These are phyloP conservation scores for Netelia inedita DNA, from an alignment of 2,888 invertebrate species.

Conservation along the genomic window DNA sequence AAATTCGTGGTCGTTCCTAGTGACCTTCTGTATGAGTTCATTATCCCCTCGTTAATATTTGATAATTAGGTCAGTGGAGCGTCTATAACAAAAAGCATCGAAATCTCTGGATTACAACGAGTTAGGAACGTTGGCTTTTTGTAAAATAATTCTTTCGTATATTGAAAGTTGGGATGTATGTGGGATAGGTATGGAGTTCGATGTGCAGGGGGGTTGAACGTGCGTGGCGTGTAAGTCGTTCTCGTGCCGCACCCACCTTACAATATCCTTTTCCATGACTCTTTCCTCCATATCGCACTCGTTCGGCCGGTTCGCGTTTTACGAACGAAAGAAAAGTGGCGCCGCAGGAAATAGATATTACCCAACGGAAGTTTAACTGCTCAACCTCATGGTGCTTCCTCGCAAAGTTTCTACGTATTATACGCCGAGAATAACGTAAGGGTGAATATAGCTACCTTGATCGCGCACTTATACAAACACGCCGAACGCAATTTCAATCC, in stretches of 20 bases:
- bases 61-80: conserved; percentile 49
- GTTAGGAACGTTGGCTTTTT: not conserved
- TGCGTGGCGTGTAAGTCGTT: conserved; percentile 50
- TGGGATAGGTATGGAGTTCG: conserved; percentile 25
- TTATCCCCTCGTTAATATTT: conserved; percentile 43
- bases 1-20: conserved; percentile 29
- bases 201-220: conserved; percentile 17
- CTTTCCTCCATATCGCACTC: not conserved
- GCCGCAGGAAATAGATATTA: conserved; percentile 83
- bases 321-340: conserved; percentile 81
- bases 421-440: conserved; percentile 22
- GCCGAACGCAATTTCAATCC: conserved; percentile 21
- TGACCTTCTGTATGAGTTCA: conserved; percentile 50
- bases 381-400: conserved; percentile 62
- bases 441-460: conserved; percentile 17
- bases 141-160: not conserved
- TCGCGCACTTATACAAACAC: conserved; percentile 44
- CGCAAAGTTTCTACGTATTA: conserved; percentile 67
- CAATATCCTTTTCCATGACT: conserved; percentile 24
- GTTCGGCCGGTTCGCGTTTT: conserved; percentile 73
- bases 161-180: not conserved
- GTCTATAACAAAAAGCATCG: conserved; percentile 35
- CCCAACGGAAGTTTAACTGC: conserved; percentile 78
- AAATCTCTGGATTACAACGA: conserved; percentile 16
- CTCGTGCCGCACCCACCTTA: conserved; percentile 74